Evolutionary conservation across 2,113 vertebrate species (phyloP).

Genomic region (Globicephala melas): DNA sequence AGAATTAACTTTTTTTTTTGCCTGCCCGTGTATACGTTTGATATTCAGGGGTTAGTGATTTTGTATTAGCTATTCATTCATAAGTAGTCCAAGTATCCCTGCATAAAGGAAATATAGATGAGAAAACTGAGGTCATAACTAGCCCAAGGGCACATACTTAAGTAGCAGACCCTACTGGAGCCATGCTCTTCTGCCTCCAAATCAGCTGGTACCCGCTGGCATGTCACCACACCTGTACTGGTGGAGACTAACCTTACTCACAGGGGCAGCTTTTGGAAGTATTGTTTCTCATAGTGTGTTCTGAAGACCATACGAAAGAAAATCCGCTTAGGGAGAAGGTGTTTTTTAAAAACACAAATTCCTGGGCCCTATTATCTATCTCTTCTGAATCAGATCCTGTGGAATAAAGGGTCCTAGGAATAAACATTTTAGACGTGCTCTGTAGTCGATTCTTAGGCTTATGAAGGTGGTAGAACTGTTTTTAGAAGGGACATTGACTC

Average conservation of each 20-base stretch:
- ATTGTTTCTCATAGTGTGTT: neutral
- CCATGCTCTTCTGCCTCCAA: neutral
- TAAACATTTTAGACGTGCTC: neutral
- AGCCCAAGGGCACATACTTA: neutral
- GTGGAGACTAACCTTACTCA: neutral
- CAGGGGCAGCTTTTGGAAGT: neutral
- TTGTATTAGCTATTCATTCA: neutral
- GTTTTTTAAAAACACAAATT: neutral
- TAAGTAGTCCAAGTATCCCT: neutral
- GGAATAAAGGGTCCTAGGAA: neutral
- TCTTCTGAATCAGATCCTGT: neutral
- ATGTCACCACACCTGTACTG: neutral
- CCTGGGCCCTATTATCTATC: neutral
- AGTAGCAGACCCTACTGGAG: neutral
- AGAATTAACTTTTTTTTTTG: neutral
- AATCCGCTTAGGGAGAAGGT: neutral
- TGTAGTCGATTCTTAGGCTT: neutral
- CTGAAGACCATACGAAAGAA: neutral
- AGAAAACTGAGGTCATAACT: neutral
- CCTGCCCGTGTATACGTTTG: neutral
- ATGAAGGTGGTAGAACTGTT: neutral
- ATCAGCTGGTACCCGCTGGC: neutral
- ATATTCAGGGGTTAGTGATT: neutral
- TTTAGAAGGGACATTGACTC: slow-evolving; percentile 28
- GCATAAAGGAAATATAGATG: neutral